A percentile compares a stretch with the other conserved stretches of the same genome.
phyloP scores from a whole-genome alignment of 2,888 invertebrate species.

The Cheilosia impressa region DNA sequence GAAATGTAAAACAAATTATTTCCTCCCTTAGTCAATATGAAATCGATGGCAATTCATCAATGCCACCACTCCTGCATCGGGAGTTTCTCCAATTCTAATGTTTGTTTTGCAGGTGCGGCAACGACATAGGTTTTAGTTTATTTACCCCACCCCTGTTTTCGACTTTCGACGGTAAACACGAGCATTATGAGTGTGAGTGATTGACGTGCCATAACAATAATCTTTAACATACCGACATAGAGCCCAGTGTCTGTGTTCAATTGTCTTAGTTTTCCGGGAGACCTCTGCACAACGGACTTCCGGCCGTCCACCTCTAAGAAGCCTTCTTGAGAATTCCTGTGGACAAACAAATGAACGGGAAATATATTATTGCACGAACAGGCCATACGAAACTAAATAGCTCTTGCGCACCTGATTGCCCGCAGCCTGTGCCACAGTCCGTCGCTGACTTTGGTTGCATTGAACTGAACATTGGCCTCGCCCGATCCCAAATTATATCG shows the following conservation, averaged over 20 bases:
- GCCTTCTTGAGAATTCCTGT: conserved; percentile 93
- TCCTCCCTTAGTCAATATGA: conserved; percentile 60
- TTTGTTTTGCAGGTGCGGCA: conserved; percentile 59
- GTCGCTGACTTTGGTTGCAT: conserved; percentile 93
- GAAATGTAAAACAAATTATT: conserved; percentile 71
- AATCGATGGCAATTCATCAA: conserved; percentile 61
- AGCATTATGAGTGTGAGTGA: not conserved
- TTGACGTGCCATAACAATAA: not conserved
- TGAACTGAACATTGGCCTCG: conserved; percentile 92
- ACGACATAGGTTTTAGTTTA: conserved; percentile 34
- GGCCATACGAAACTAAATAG: conserved; percentile 45
- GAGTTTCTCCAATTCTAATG: conserved; percentile 34
- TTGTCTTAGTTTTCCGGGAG: conserved; percentile 93
- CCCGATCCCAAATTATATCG: conserved; percentile 95
- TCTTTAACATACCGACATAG: conserved; percentile 91
- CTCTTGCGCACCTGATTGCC: conserved; percentile 87
- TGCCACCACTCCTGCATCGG: conserved; percentile 25
- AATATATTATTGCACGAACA: conserved; percentile 47
- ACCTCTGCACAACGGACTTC: conserved; percentile 90
- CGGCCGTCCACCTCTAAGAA: conserved; percentile 95
- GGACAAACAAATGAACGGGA: conserved; percentile 32
- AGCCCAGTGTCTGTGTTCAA: conserved; percentile 94
- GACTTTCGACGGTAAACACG: conserved; percentile 10
- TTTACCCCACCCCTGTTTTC: conserved; percentile 34
- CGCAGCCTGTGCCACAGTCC: conserved; percentile 92